Base-by-base conservation (phyloP, 2,113 vertebrate genomes). In the Oncorhynchus nerka region DNA sequence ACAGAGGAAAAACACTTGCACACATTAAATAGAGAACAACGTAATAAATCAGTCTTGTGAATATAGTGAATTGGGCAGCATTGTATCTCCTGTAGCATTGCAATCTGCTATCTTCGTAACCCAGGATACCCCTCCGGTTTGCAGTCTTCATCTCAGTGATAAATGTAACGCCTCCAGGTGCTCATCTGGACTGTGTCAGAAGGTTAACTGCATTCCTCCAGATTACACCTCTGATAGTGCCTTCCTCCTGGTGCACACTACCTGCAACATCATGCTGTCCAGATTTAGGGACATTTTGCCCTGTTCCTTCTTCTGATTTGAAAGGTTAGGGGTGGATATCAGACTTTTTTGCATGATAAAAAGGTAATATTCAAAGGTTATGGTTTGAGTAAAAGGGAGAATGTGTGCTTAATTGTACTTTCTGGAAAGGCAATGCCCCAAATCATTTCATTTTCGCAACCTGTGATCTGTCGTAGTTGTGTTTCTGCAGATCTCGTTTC, bases 181-280 rank as follows among this genome's bases (percentile, higher is more conserved):
- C 48, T 80, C 75, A 82, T 80, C 77, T 78, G 4, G 49, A 19
- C 55, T 71, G 71, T 77, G 79, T 79, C 79, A 75, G 22, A 79
- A 72, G 79, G 77, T 79, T 78, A 79, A 77, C 78, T 28, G 70
- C 72, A 55, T 78, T 74, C 77, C 68, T 67, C 51, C n/a, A 59
- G 70, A 79, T 78, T 39, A 48, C 70, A 71, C 73, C 74, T 68
- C 61, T 70, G 80, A 84, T 80, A 78, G 66, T 34, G 24, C 7
- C 57, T 61, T 71, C 57, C 61, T 80, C 71, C 59, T 51, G 55
- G 65, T 62, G 39, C 22, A 65, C 70, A 32, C 69, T 4, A 28
- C 59, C 66, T 68, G 74, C 59, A 74, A 83, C 30, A 74, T 34
- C 62, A 78, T 71, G 7, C 75, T 72, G 72, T 19, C 57, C 45